phyloP scores from a whole-genome alignment of 2,797 vertebrate species.

The Rhabdophis nuchalis region DNA sequence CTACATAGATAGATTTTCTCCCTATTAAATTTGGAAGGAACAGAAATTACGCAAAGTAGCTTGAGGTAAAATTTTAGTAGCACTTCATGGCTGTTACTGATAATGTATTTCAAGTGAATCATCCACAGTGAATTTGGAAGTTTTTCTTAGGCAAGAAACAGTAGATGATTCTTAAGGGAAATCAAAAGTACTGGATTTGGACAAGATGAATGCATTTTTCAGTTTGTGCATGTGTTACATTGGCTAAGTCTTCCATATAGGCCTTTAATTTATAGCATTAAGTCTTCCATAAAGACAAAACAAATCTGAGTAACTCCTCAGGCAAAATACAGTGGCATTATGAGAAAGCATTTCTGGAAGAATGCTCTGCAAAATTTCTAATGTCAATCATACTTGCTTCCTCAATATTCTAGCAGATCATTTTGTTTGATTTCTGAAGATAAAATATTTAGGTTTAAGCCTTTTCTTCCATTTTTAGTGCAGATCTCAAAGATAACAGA shows the following conservation, averaged over 20 bases:
- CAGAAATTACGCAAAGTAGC: not conserved
- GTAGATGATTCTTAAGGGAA: not conserved
- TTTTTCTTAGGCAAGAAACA: not conserved
- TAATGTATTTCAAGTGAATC: not conserved
- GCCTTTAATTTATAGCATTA: not conserved
- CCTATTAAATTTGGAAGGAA: not conserved
- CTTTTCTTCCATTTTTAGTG: not conserved
- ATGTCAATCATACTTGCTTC: not conserved
- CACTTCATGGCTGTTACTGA: not conserved
- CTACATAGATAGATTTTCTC: not conserved
- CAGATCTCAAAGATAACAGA: not conserved
- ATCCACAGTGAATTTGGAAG: not conserved
- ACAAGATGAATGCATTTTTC: not conserved
- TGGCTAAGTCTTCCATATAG: not conserved
- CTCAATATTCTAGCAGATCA: not conserved
- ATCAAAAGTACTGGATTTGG: not conserved
- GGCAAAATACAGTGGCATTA: not conserved
- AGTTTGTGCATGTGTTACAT: not conserved
- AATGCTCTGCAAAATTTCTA: not conserved
- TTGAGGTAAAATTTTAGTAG: not conserved
- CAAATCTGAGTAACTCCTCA: not conserved
- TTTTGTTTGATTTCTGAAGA: not conserved
- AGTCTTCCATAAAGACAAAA: not conserved
- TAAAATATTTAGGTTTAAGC: not conserved
- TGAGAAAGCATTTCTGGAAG: not conserved